These are phyloP conservation scores for Chrysocyon brachyurus DNA, from an alignment of 2,797 vertebrate species.

Conservation along the genomic window DNA sequence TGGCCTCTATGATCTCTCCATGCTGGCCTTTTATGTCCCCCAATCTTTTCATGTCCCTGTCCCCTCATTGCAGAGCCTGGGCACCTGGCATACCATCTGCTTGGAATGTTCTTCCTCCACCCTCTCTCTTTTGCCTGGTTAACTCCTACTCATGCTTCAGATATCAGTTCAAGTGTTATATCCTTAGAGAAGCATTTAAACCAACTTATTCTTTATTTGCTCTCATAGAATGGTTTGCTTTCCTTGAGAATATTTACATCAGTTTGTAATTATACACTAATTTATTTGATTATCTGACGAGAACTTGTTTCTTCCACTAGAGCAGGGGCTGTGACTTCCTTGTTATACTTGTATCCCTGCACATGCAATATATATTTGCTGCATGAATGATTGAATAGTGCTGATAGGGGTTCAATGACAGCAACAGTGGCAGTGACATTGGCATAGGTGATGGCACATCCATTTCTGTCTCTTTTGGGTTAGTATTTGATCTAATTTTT, in stretches of 20 bases:
- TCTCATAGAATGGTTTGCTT: slow-evolving; percentile 30
- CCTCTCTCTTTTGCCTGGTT: slow-evolving; percentile 54
- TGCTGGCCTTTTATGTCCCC: slow-evolving; percentile 4
- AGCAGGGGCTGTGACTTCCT: background rate
- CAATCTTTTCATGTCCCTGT: background rate
- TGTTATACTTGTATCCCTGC: background rate
- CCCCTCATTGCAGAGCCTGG: background rate
- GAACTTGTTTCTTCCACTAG: slow-evolving; percentile 53
- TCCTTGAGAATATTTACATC: slow-evolving; percentile 66
- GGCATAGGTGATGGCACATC: background rate
- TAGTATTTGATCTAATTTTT: slow-evolving; percentile 46
- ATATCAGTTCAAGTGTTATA: slow-evolving; percentile 77
- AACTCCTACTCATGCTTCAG: slow-evolving; percentile 67
- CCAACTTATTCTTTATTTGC: slow-evolving; percentile 64
- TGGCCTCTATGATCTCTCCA: background rate
- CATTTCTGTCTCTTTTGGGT: background rate
- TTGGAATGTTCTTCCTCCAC: slow-evolving; percentile 17
- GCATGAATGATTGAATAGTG: background rate
- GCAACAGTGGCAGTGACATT: background rate
- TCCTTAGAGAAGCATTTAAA: slow-evolving; percentile 68
- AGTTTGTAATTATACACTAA: slow-evolving; percentile 59
- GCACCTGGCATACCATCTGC: slow-evolving; percentile 70
- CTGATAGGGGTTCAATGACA: background rate
- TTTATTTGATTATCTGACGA: slow-evolving; percentile 69
- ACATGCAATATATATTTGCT: background rate